These are phyloP conservation scores for Drosophila kohkoa DNA, from an alignment of 1,140 invertebrate genomes.

Conservation along the genomic window DNA sequence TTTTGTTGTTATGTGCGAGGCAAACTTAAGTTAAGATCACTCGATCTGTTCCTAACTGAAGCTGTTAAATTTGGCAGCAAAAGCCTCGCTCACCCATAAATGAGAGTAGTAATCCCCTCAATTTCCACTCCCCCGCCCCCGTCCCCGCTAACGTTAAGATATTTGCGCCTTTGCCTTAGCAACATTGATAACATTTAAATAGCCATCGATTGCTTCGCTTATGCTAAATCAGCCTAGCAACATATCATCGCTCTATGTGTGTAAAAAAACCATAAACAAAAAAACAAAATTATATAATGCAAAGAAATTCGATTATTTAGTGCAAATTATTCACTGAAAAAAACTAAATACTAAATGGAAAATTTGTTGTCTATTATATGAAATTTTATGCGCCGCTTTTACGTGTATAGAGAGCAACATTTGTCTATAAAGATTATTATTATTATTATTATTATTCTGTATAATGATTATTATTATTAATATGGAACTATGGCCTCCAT, in stretches of 20 bases:
- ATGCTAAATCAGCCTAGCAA: slow-evolving; percentile 42
- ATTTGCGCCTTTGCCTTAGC: slow-evolving; percentile 55
- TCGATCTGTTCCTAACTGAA: background rate
- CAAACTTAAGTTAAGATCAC: too few relatives aligned
- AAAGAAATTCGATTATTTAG: slow-evolving; percentile 60
- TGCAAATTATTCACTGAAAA: slow-evolving; percentile 59
- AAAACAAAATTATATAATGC: slow-evolving; percentile 15
- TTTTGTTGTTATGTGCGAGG: slow-evolving; percentile 27
- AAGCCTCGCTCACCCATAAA: background rate
- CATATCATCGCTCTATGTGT: slow-evolving; percentile 61
- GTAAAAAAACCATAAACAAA: slow-evolving; percentile 41
- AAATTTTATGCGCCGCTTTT: slow-evolving; percentile 71
- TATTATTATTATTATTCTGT: slow-evolving; percentile 31
- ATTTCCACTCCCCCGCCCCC: background rate
- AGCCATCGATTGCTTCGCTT: slow-evolving; percentile 51
- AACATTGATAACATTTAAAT: slow-evolving; percentile 32
- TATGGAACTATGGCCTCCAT: slow-evolving; percentile 29
- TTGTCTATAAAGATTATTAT: slow-evolving; percentile 49
- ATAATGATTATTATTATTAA: slow-evolving; percentile 48
- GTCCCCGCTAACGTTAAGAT: slow-evolving; percentile 31
- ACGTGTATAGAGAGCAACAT: slow-evolving; percentile 56
- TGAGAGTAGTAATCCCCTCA: background rate
- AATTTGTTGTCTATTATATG: slow-evolving; percentile 78
- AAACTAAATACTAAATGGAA: slow-evolving; percentile 27
- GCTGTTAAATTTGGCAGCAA: background rate